phyloP scores from a whole-genome alignment of 2,797 vertebrate species.

The Gallinago nigripennis region DNA sequence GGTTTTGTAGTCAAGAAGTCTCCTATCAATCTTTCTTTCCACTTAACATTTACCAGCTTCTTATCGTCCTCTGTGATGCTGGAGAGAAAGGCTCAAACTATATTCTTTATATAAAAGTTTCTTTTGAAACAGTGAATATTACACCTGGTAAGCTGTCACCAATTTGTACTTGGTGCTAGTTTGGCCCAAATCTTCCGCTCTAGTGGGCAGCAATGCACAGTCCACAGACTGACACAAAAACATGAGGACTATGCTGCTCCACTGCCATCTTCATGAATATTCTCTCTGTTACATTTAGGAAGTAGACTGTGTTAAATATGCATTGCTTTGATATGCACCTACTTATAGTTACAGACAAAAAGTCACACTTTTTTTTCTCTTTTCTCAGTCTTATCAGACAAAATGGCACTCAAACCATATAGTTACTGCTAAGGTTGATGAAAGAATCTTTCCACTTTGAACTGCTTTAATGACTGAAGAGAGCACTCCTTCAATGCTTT shows the following conservation, averaged over 20 bases:
- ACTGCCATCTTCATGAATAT: neutral
- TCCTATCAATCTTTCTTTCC: neutral
- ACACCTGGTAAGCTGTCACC: neutral
- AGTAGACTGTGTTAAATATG: neutral
- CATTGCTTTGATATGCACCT: neutral
- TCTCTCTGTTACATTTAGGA: neutral
- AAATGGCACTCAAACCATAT: neutral
- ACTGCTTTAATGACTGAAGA: conserved; percentile 22
- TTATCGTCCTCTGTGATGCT: neutral
- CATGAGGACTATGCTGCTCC: neutral
- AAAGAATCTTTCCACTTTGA: neutral
- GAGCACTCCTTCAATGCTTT: neutral
- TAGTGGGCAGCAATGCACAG: neutral
- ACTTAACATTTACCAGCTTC: neutral
- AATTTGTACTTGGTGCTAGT: neutral
- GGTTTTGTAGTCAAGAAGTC: neutral
- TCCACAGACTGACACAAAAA: neutral
- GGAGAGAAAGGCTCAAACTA: neutral
- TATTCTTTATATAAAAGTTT: neutral
- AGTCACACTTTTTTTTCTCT: neutral
- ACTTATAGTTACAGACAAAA: neutral
- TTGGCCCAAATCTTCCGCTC: neutral
- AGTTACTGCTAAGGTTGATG: neutral
- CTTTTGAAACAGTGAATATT: neutral
- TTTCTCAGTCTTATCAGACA: neutral